A percentile compares a stretch with the other conserved stretches of the same genome.
These are phyloP conservation scores for Callaeas wilsoni DNA, from an alignment of 2,113 vertebrate species.

Conservation along the genomic window DNA sequence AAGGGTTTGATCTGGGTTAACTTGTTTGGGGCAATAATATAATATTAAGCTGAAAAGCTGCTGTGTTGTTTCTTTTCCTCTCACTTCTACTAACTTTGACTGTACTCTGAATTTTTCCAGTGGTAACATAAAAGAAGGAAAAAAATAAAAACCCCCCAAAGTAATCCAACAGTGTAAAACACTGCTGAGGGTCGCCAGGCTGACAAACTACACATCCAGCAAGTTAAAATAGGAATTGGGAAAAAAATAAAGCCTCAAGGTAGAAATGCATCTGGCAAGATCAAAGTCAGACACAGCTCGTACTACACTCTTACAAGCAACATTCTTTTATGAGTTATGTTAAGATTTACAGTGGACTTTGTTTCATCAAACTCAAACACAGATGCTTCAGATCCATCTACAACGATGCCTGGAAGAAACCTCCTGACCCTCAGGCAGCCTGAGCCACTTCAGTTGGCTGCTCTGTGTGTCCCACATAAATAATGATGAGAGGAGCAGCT, in stretches of 20 bases:
- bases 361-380: background rate
- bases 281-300: background rate
- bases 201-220: background rate
- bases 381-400: background rate
- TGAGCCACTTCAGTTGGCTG: background rate
- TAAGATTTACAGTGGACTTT: background rate
- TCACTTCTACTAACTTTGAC: background rate
- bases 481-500: background rate
- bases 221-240: background rate
- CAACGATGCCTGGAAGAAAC: background rate
- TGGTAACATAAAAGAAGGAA: background rate
- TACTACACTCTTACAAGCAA: background rate
- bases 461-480: background rate
- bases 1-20: background rate
- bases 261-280: constrained; percentile 3
- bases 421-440: background rate
- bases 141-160: background rate
- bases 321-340: background rate
- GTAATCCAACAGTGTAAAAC: background rate
- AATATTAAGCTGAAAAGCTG: background rate
- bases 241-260: background rate
- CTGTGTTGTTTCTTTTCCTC: background rate
- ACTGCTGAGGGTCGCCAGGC: background rate
- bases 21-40: background rate
- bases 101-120: background rate